These are phyloP conservation scores for Bryconaethiops microstoma DNA, from an alignment of 2,797 vertebrate species.

Conservation along the genomic window DNA sequence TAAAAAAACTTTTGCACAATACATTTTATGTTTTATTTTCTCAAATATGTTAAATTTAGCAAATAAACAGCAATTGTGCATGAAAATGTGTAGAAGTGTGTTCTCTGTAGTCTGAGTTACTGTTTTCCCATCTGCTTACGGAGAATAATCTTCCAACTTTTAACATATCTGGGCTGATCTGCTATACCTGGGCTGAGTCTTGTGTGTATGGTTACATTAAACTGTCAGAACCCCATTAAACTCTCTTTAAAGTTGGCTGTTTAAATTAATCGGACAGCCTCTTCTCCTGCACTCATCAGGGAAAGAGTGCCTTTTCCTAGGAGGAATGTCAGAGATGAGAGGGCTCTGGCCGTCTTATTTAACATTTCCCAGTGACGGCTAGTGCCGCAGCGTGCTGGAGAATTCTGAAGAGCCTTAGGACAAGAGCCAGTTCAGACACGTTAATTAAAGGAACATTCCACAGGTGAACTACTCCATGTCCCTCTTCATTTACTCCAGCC, in stretches of 20 bases:
- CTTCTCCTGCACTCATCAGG: neutral
- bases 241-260: neutral
- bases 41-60: too few relatives aligned
- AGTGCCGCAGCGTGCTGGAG: neutral
- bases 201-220: too few relatives aligned
- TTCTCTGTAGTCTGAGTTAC: too few relatives aligned
- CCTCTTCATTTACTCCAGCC: constrained; percentile 1
- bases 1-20: too few relatives aligned
- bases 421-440: constrained; percentile 25
- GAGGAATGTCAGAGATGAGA: neutral
- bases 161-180: too few relatives aligned
- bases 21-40: too few relatives aligned
- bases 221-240: neutral
- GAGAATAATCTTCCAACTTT: too few relatives aligned
- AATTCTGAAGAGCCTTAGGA: constrained; percentile 34
- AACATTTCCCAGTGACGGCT: neutral
- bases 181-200: too few relatives aligned
- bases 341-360: neutral
- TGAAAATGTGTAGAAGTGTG: too few relatives aligned
- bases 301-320: too few relatives aligned
- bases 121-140: too few relatives aligned
- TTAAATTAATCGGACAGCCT: neutral
- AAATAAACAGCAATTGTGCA: too few relatives aligned
- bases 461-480: constrained; percentile 28
- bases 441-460: constrained; percentile 51